A percentile compares a stretch with the other conserved stretches of the same genome.
phyloP scores from a whole-genome alignment of 2,113 vertebrate species.

The Eulemur rufifrons region DNA sequence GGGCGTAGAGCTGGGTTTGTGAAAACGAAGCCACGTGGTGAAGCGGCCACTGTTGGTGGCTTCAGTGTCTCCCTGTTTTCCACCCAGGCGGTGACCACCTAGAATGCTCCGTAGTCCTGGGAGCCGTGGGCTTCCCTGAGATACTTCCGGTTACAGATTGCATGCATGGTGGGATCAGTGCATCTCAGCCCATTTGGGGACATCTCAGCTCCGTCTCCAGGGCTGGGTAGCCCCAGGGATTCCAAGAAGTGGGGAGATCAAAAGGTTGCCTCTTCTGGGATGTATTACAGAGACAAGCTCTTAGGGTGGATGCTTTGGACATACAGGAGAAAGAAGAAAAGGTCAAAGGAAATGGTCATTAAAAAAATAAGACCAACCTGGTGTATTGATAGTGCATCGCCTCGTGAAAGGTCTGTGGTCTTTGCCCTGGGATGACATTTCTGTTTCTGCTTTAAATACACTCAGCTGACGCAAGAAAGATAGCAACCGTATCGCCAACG shows the following conservation, averaged over 20 bases:
- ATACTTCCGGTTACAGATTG: accelerated
- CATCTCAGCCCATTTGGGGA: neutral
- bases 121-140: neutral
- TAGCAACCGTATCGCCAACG: neutral
- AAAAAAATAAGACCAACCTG: too few relatives aligned
- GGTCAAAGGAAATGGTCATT: accelerated
- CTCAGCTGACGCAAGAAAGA: too few relatives aligned
- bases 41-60: neutral
- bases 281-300: neutral
- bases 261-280: neutral
- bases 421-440: neutral
- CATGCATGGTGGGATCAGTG: accelerated
- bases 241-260: neutral
- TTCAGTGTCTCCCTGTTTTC: neutral
- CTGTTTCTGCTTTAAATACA: neutral
- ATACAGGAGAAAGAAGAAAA: neutral
- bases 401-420: accelerated
- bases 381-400: accelerated
- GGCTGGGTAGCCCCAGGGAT: neutral
- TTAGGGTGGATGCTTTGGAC: neutral
- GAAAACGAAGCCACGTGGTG: neutral
- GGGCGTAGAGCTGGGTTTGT: neutral
- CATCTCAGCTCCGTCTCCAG: neutral
- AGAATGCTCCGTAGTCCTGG: accelerated
- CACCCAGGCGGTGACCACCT: neutral